These are phyloP conservation scores for Rhamnusium bicolor DNA, from an alignment of 2,888 invertebrate species.

Conservation along the genomic window DNA sequence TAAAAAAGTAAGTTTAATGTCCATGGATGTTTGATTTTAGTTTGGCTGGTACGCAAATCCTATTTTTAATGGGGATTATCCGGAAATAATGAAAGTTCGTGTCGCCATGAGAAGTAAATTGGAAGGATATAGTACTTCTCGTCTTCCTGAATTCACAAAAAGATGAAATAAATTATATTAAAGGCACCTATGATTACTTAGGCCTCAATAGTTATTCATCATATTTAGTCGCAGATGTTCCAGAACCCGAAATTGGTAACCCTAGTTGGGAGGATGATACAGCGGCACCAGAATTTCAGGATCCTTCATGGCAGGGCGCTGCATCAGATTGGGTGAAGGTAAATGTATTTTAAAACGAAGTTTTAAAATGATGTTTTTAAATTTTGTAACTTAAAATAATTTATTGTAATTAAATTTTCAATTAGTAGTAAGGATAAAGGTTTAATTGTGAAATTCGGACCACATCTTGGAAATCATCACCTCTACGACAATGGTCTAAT, in stretches of 20 bases:
- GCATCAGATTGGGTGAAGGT: slow-evolving; percentile 35
- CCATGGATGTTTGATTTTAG: slow-evolving; percentile 63
- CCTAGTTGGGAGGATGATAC: slow-evolving; percentile 33
- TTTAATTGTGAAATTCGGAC: too few species aligned
- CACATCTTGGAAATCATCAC: too few species aligned
- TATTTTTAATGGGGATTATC: slow-evolving; percentile 80
- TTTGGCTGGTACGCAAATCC: slow-evolving; percentile 71
- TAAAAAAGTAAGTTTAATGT: too few species aligned
- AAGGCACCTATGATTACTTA: slow-evolving; percentile 80
- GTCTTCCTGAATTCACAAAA: slow-evolving; percentile 76
- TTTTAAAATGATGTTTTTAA: too few species aligned
- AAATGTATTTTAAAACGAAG: too few species aligned
- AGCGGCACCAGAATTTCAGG: not conserved
- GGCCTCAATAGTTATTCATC: slow-evolving; percentile 75
- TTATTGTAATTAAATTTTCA: too few species aligned
- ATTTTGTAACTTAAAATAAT: too few species aligned
- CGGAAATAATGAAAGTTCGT: slow-evolving; percentile 76
- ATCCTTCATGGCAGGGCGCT: not conserved
- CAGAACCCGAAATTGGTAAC: slow-evolving; percentile 21
- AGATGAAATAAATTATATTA: slow-evolving; percentile 76
- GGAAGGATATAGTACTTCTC: slow-evolving; percentile 72
- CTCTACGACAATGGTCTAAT: too few species aligned
- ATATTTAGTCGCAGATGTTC: slow-evolving; percentile 66
- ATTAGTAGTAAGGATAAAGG: too few species aligned
- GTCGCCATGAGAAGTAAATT: slow-evolving; percentile 73